Base-by-base conservation (phyloP, 1,140 invertebrate genomes). In the Planococcus citri region DNA sequence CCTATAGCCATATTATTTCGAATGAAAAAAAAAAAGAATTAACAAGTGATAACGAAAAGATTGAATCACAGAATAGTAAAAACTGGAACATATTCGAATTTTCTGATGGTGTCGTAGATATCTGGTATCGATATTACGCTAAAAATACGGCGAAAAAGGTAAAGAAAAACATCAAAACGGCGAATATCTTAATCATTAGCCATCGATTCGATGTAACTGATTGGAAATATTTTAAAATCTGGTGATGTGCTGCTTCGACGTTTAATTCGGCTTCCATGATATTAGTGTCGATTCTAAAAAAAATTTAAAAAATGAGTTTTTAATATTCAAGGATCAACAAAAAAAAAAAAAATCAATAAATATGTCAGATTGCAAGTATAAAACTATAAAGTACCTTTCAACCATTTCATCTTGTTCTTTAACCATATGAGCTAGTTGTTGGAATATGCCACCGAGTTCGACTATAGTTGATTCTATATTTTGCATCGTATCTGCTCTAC, bases 151-250 rank as follows among this genome's bases (percentile, higher is more conserved):
- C 88, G 84, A 99, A 99, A 78, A 99, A 94, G 78, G 99, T 89
- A 79, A 99, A 98, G 83, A 99, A 99, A 77, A 98, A 90, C 83
- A 99, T 96, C 27, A 99, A 82, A 68, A 99, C 92, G 69, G 88
- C 96, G 82, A 99, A 99, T 72, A 99, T 90, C 85, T 99, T 99
- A 74, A 99, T 92, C 94, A 99, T 99, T 12, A 99, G 83, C 92
- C 95, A 98, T 75, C 97, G 85, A 82, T 99, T 99, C 58, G 91
- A 95, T 12, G 94, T 92, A 21, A 99, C 91, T 22, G 92, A 95
- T 79, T 95, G 93, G 78, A 99, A 99, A 81, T 99, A 99, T 80
- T 93, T 97, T 70, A 99, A 81, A 73, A 99, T 94, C 83, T 99
- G 95, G 21, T 88, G 83, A 78, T 99, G 97, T 21, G 96, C 97